Evolutionary conservation across 1,140 invertebrate species (phyloP), one percentile per base, ranked within the genome.

Genomic region (Euura lappo): DNA sequence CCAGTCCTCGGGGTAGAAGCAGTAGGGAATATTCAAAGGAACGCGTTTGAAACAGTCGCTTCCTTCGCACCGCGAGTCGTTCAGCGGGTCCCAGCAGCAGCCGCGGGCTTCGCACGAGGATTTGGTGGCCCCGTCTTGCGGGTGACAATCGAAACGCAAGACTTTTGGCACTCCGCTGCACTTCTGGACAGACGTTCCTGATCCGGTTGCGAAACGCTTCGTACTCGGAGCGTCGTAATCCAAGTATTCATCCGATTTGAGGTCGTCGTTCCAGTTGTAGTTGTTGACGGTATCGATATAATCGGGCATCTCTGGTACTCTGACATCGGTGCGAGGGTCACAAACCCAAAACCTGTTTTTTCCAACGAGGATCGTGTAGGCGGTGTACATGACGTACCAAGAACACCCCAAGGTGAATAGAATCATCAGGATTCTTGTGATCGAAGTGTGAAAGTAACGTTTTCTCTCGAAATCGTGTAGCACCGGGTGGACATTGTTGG

Each of bases 141-240:
- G 95, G 80, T 91, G 91, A 81, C 95, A 97, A 86, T 97, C 95
- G 79, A 96, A 94, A 73, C 91, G 89, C 75, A 90, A 84, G 8
- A 84, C 77, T 65, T 91, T 86, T 3, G 84, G 80, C 11, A 90
- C 71, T 8, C 81, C 74, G 45, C 76, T 76, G 77, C 90, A 91
- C 73, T 89, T 60, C 2, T 60, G 3, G 51, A 11, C 51, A 8
- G 51, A 11, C 6, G 51, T 8, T 6, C 8, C 8, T n/a, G 28
- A 60, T 11, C 13, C 51, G 10, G 8, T 60, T 60, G 6, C 51
- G 2, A 60, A 60, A 60, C 6, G 4, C 6, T 6, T 6, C 2
- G 4, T 60, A 60, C 51, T 60, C 3, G 3, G 13, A 60, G 10
- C 3, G 13, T 3, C 3, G 51, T 60, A 11, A n/a, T 6, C 51